Conservation (phyloP, 2,888 invertebrate genomes). For the Baccha elongata region DNA sequence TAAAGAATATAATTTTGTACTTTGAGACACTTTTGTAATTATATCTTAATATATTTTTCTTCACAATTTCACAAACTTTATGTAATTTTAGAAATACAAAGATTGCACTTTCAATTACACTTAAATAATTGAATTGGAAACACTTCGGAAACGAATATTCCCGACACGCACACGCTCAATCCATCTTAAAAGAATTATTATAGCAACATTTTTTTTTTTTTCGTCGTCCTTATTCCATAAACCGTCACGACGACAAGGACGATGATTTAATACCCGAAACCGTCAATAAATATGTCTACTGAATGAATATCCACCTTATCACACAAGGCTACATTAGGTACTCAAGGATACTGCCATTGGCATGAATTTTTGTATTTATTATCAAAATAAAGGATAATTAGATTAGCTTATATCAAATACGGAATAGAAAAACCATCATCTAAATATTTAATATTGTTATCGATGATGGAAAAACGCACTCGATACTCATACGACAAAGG, state of each 20-base stretch:
- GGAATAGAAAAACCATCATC: slow-evolving; percentile 27
- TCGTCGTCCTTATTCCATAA: neutral
- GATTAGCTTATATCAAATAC: slow-evolving; percentile 2
- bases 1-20: slow-evolving; percentile 10
- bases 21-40: neutral
- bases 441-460: slow-evolving; percentile 36
- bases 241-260: slow-evolving; percentile 38
- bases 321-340: too few relatives aligned
- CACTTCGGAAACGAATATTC: slow-evolving; percentile 13
- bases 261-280: neutral
- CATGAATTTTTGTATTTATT: neutral
- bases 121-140: neutral
- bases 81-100: neutral
- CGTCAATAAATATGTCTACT: slow-evolving; percentile 11
- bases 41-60: slow-evolving; percentile 5
- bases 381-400: neutral
- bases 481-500: slow-evolving; percentile 51
- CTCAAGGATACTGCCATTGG: neutral
- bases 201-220: slow-evolving; percentile 12
- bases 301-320: too few relatives aligned
- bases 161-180: slow-evolving; percentile 38
- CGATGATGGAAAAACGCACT: slow-evolving; percentile 58
- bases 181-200: slow-evolving; percentile 8
- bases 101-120: slow-evolving; percentile 5
- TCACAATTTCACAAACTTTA: slow-evolving; percentile 1